Evolutionary conservation across 1,140 invertebrate genomes (phyloP), one percentile per base, ranked within the genome.

Genomic region (Trigoniulus corallinus): DNA sequence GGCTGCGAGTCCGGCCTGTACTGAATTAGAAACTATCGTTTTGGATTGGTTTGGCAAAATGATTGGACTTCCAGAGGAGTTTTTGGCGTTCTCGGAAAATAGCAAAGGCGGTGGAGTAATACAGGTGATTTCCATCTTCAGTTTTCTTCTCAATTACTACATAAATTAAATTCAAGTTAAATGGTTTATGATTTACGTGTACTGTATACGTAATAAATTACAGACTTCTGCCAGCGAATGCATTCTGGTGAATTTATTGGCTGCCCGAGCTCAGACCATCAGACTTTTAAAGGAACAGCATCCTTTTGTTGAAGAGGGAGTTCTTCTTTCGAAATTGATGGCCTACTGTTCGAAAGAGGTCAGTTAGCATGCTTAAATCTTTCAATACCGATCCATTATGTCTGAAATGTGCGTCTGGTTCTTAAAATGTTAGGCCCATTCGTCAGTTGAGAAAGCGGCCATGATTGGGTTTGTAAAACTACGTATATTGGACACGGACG

Each of bases 381-480:
- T 45, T 39, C 37, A 39, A 13, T 39, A 13, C 12, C 12, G 12
- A 12, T 13, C 37, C 21, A 39, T 23, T 21, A 24, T 43, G 45
- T 53, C 21, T 3, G 24, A 46, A 53, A 43, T 48, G 27, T 21
- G 26, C 22, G 0, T 41, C 45, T 46, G n/a, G n/a, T 45, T 51
- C 39, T 24, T 49, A 87, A 60, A 88, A 82, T 67, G 86, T 78
- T 39, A 98, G 74, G 88, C 94, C 23, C 96, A 99, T 67, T 97
- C 92, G n/a, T 97, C 89, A 64, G 93, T 98, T 7, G 95, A 99
- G 71, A 99, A 98, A 66, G 92, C 92, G 13, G 95, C 93, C 0
- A 98, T 98, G 91, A 98, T 99, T 57, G 84, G 82, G 56, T 94
- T 98, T 62, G 93, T 98, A 0, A 98, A 98, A 64, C 70, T 99